These are phyloP conservation scores for Drosophila albomicans DNA, from an alignment of 1,140 invertebrate species.

Conservation along the genomic window DNA sequence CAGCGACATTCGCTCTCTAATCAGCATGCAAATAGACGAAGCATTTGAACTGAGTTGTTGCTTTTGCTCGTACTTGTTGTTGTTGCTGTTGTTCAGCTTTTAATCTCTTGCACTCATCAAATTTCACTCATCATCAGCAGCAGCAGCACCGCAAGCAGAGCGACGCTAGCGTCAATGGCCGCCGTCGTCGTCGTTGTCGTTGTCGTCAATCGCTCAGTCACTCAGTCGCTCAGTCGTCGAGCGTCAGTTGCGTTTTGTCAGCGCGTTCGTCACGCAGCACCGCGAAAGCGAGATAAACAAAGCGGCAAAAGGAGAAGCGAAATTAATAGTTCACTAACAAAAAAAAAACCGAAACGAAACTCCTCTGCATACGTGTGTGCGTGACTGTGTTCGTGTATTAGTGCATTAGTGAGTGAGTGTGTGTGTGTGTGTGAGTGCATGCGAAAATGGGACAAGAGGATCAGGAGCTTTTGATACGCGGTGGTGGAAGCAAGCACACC, in stretches of 20 bases:
- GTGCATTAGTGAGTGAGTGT: not conserved
- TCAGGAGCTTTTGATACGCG: constrained; percentile 76
- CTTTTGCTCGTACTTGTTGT: constrained; percentile 2
- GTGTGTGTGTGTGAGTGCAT: constrained; percentile 9
- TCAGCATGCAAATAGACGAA: constrained; percentile 50
- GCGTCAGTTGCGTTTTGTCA: constrained; percentile 77
- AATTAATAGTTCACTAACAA: not conserved
- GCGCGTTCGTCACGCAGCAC: constrained; percentile 72
- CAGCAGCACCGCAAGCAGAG: constrained; percentile 5
- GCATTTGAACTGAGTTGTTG: constrained; percentile 10
- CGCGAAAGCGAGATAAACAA: constrained; percentile 16
- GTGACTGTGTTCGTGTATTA: too few species aligned
- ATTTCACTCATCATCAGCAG: constrained; percentile 54
- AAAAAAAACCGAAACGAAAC: not conserved
- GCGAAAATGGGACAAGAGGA: constrained; percentile 78
- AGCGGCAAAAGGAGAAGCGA: not conserved
- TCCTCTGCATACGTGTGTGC: constrained; percentile 18
- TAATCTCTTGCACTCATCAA: constrained; percentile 59
- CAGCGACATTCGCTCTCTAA: not conserved
- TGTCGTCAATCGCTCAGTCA: constrained; percentile 11
- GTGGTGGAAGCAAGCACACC: constrained; percentile 71
- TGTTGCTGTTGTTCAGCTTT: constrained; percentile 31
- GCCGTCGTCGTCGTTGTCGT: constrained; percentile 34
- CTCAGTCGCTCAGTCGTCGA: constrained; percentile 22
- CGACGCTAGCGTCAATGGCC: constrained; percentile 33